phyloP scores from a whole-genome alignment of 2,113 vertebrate species.

The Callopanchax toddi region DNA sequence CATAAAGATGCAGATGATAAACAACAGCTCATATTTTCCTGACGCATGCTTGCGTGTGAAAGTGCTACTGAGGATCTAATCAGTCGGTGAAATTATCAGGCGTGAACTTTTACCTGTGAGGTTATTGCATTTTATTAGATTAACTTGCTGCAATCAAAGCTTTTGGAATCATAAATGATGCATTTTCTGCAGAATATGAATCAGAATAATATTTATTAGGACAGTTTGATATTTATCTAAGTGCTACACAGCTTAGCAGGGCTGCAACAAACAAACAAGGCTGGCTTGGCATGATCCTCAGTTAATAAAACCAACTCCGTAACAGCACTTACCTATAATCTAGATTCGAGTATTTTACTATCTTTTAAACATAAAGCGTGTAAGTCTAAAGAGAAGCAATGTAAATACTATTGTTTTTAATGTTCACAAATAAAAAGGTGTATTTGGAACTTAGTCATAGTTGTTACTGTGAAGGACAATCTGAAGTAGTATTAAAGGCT shows the following conservation, averaged over 20 bases:
- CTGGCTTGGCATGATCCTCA: conserved; percentile 62
- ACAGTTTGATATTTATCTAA: conserved; percentile 21
- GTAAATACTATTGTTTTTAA: conserved; percentile 80
- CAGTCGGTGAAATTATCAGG: conserved; percentile 25
- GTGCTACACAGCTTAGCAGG: conserved; percentile 52
- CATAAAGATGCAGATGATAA: conserved; percentile 24
- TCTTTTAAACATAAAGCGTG: conserved; percentile 61
- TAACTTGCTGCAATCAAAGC: conserved; percentile 32
- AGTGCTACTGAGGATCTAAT: conserved; percentile 17
- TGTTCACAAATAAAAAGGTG: conserved; percentile 68
- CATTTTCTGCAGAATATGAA: conserved; percentile 44
- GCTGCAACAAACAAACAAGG: conserved; percentile 36
- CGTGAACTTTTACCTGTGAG: conserved; percentile 2
- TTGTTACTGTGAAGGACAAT: conserved; percentile 81
- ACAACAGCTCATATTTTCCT: conserved; percentile 7
- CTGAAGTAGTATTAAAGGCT: conserved; percentile 48
- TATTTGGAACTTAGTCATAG: conserved; percentile 63
- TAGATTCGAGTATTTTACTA: conserved; percentile 69
- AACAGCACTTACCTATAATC: conserved; percentile 61
- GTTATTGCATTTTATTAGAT: conserved; percentile 30
- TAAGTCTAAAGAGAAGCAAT: conserved; percentile 47
- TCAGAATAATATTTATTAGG: conserved; percentile 18
- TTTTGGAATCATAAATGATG: conserved; percentile 42
- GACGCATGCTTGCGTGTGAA: conserved; percentile 11
- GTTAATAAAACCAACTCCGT: conserved; percentile 24